Evolutionary conservation across 2,888 invertebrate species (phyloP), one percentile per base, ranked within the genome.

Genomic region (Cheilosia variabilis): DNA sequence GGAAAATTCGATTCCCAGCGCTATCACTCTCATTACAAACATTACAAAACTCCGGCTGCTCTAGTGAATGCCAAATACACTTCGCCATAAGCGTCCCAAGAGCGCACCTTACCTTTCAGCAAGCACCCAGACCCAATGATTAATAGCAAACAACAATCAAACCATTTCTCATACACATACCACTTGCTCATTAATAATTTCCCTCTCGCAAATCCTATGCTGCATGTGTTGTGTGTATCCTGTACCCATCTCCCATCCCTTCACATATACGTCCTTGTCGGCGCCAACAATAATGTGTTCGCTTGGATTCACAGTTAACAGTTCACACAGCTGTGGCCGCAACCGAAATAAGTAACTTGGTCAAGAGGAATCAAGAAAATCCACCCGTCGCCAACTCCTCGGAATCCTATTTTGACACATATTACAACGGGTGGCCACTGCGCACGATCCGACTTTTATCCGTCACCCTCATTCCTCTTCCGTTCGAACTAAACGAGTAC

Each of bases 321-420:
- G 27, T 27, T 27, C 27, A 41, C 60, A 41, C 71, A 60, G 52
- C n/a, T 63, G 62, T 65, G 63, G 17, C 55, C n/a, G 52, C 27
- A 68, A 73, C 73, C 37, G 24, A 63, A 57, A 31, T 34, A 57
- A 63, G 27, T 62, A 47, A 10, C 41, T 71, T 63, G 71, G 63
- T 52, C 63, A 81, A 69, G 57, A 10, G 19, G 65, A 76, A 60
- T 63, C 60, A 60, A 52, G 47, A 19, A 65, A 71, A 65, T 22
- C 27, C 50, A 68, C 19, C 37, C 68, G 53, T 45, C 78, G 60
- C 55, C 68, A 62, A 69, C 63, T 71, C 58, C 50, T 55, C 60
- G 17, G 4, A 47, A 47, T 76, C 43, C 43, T 66, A 43, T 68
- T 83, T 68, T 60, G 71, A 84, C 73, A 83, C 72, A 83, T 43